These are phyloP conservation scores for Hypocryptadius cinnamomeus DNA, from an alignment of 2,113 vertebrate genomes.

Conservation along the genomic window DNA sequence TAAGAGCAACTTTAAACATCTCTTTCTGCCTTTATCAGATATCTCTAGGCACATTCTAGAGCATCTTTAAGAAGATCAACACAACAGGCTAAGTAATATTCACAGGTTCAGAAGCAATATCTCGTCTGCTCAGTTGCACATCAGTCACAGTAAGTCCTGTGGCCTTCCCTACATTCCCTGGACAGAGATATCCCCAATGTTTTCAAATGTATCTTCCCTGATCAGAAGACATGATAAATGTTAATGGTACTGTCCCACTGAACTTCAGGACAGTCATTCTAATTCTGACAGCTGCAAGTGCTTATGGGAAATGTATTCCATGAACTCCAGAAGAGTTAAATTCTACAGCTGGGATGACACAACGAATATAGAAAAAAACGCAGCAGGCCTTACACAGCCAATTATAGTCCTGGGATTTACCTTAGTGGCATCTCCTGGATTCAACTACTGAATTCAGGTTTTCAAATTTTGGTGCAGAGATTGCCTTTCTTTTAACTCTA, in stretches of 20 bases:
- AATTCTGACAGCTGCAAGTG: background rate
- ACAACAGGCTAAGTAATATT: background rate
- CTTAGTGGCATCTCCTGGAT: background rate
- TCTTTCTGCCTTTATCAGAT: background rate
- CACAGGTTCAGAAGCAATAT: background rate
- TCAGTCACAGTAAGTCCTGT: background rate
- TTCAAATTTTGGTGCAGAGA: background rate
- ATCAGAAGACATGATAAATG: background rate
- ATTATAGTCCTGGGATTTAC: background rate
- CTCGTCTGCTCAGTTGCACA: background rate
- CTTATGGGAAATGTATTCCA: background rate
- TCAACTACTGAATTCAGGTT: background rate
- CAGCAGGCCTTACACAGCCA: background rate
- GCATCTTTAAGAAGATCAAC: background rate
- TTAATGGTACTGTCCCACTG: background rate
- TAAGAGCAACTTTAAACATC: background rate
- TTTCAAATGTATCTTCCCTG: background rate
- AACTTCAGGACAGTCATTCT: background rate
- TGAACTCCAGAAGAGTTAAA: background rate
- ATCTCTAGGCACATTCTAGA: background rate
- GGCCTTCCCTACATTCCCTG: background rate
- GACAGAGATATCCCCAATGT: background rate
- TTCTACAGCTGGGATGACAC: background rate
- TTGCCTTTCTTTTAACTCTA: background rate
- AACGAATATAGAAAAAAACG: background rate